Base-by-base conservation (phyloP, 2,113 vertebrate genomes). In the Gopherus flavomarginatus region DNA sequence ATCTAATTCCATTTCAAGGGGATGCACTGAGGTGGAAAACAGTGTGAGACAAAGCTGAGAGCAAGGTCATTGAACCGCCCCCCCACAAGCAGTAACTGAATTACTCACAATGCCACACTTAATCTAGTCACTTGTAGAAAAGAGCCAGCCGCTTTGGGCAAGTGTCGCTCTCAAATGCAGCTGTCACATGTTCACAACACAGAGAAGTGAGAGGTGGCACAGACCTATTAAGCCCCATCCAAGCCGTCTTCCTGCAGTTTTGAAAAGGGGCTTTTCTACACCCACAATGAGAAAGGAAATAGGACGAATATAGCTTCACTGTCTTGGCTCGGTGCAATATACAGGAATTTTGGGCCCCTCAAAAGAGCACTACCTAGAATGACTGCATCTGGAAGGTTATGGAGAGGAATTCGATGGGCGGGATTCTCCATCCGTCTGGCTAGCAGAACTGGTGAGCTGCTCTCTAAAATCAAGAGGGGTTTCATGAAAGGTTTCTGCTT, bases 401-500 rank as follows among this genome's bases (percentile, higher is more conserved):
- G 11, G 90, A 94, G 72, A 92, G 56, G 72, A 95, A 93, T 62
- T 86, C 62, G 3, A 42, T 27, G 24, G 56, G 90, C 88, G 90
- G 54, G 87, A 83, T 83, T 3, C 92, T 85, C 86, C 94, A 75
- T 54, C 62, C 89, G 89, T 85, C 53, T 9, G 81, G 86, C 83
- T 85, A 47, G 42, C 2, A 90, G 75, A 81, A 91, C 81, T 90
- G 42, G 69, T 4, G 19, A 90, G 89, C 89, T 80, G 81, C 80
- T 84, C 47, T 47, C 92, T 24, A 44, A 84, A 94, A 53, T 97
- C 89, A 22, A 85, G 84, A 95, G 49, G 8, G 26, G 1, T 96
- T 92, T 57, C 90, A 87, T 95, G 57, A 97, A 96, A 35, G 77
- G 93, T 27, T 81, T 50, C 88, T 59, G 53, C 12, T 96, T 96